phyloP scores from a whole-genome alignment of 1,140 invertebrate species.

The Tetramorium alpestre region DNA sequence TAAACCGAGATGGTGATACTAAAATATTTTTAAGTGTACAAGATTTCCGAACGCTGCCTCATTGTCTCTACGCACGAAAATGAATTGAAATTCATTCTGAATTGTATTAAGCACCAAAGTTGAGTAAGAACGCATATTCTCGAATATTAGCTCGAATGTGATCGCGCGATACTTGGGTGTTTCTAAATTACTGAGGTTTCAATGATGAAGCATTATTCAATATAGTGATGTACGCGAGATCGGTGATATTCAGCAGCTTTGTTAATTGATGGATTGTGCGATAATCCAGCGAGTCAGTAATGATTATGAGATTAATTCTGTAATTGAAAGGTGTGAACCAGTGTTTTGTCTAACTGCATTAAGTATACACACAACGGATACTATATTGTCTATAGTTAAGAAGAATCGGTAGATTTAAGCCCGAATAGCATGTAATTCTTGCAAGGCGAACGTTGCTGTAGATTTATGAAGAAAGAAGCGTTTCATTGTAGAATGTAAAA shows the following conservation, averaged over 20 bases:
- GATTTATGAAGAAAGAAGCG: constrained; percentile 5
- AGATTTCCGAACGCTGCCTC: constrained; percentile 14
- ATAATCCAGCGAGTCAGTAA: not conserved
- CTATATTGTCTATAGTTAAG: not conserved
- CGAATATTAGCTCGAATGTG: not conserved
- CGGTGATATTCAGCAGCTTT: not conserved
- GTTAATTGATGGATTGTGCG: not conserved
- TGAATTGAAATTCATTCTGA: constrained; percentile 42
- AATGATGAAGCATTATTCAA: not conserved
- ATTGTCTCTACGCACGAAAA: constrained; percentile 32
- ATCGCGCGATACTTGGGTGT: not conserved
- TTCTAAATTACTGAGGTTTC: not conserved
- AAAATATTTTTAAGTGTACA: constrained; percentile 48
- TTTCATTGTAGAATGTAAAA: constrained; percentile 52
- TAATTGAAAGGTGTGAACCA: not conserved
- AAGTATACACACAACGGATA: constrained; percentile 1
- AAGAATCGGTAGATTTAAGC: not conserved
- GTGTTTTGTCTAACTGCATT: constrained; percentile 25
- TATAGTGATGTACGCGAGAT: not conserved
- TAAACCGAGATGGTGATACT: constrained; percentile 34
- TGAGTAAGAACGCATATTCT: not conserved
- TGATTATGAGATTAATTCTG: not conserved
- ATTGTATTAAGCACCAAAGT: constrained; percentile 34
- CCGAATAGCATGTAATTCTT: constrained; percentile 24
- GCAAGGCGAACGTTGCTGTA: constrained; percentile 45